phyloP scores from a whole-genome alignment of 2,888 invertebrate genomes.

The Sycophila texana region DNA sequence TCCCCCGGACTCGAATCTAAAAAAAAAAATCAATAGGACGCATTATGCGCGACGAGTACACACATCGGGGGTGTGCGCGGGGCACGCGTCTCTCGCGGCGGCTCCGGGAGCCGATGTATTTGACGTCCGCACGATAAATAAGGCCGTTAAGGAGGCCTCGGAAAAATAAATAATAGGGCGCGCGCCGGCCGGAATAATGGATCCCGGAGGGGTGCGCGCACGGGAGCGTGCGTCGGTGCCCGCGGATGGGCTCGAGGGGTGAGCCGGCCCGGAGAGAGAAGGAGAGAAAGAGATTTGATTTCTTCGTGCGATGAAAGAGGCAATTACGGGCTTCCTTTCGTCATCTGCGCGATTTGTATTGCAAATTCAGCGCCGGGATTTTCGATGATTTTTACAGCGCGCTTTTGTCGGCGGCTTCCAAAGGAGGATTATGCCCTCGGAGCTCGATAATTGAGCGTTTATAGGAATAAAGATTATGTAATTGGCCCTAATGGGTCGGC shows the following conservation, averaged over 20 bases:
- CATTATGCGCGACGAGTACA: conserved; percentile 11
- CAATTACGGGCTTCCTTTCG: conserved; percentile 15
- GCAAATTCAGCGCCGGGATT: background rate
- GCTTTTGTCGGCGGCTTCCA: too few species aligned
- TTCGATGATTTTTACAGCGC: background rate
- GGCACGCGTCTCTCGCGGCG: conserved; percentile 8
- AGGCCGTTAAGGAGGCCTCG: conserved; percentile 64
- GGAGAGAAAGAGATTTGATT: conserved; percentile 37
- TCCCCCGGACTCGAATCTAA: background rate
- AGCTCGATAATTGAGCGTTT: too few species aligned
- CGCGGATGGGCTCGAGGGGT: background rate
- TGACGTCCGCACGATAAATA: conserved; percentile 59
- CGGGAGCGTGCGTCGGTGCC: conserved; percentile 32
- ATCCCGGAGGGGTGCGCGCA: conserved; percentile 44
- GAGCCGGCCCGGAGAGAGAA: background rate
- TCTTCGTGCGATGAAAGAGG: conserved; percentile 35
- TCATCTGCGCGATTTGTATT: background rate
- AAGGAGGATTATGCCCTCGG: too few species aligned
- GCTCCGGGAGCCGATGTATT: conserved; percentile 40
- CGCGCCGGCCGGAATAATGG: conserved; percentile 60
- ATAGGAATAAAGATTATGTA: too few species aligned
- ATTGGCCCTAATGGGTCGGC: too few species aligned
- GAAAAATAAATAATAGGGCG: conserved; percentile 67
- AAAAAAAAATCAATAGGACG: conserved; percentile 42
- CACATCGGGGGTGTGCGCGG: conserved; percentile 13